Conservation (phyloP, 2,113 vertebrate genomes). For the Chaetura pelagica region DNA sequence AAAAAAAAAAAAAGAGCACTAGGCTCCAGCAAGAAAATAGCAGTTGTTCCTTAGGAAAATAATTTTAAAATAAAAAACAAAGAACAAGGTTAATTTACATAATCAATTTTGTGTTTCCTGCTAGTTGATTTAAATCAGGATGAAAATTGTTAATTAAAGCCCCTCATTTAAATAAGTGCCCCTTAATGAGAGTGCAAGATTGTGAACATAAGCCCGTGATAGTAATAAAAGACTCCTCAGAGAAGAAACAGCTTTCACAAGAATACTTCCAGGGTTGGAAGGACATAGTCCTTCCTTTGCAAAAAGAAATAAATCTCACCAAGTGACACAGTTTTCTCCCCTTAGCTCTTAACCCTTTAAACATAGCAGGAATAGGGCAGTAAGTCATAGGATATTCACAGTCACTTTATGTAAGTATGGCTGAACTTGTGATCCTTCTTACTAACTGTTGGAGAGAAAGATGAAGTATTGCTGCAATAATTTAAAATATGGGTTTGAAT, state of each 20-base stretch:
- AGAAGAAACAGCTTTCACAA: slow-evolving; percentile 11
- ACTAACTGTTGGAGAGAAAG: background rate
- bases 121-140: slow-evolving; percentile 50
- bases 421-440: slow-evolving; percentile 8
- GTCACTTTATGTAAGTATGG: background rate
- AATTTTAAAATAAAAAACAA: slow-evolving; percentile 21
- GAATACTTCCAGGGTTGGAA: background rate
- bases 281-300: background rate
- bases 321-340: background rate
- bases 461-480: slow-evolving; percentile 23
- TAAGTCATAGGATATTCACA: background rate
- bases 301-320: background rate
- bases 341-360: background rate
- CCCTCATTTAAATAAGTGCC: slow-evolving; percentile 35
- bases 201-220: background rate
- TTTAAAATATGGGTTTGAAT: background rate
- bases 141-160: slow-evolving; percentile 37
- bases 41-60: slow-evolving; percentile 33
- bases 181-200: background rate
- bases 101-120: slow-evolving; percentile 47
- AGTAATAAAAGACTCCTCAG: background rate
- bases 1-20: background rate
- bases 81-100: slow-evolving; percentile 48
- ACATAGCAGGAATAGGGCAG: background rate
- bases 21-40: background rate